Percentiles rank a stretch among this genome's conserved stretches.
Evolutionary conservation across 2,113 vertebrate species (phyloP).

Genomic region (Odocoileus hemionus): DNA sequence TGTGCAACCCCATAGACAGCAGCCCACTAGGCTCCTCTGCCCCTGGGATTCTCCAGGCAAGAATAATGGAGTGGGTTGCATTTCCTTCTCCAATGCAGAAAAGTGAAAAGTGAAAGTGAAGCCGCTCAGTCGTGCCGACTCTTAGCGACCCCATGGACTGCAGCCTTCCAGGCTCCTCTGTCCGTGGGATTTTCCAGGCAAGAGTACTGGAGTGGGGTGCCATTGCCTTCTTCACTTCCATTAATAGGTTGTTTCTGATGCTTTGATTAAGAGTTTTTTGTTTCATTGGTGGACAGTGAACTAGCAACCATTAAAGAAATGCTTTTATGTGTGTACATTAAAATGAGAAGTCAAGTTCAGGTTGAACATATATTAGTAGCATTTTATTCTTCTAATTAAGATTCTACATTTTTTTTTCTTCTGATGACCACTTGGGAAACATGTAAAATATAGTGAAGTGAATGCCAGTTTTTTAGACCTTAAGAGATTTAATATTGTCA

Average conservation of each 20-base stretch:
- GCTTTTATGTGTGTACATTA: background rate
- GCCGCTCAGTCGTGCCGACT: fast-evolving
- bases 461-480: background rate
- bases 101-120: background rate
- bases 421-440: background rate
- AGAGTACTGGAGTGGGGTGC: background rate
- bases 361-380: background rate
- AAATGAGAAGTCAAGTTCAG: background rate
- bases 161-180: background rate
- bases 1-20: background rate
- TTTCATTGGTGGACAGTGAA: background rate
- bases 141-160: background rate
- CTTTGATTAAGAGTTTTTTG: background rate
- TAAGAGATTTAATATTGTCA: background rate
- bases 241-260: background rate
- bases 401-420: background rate
- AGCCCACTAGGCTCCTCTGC: background rate
- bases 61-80: background rate
- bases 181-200: background rate
- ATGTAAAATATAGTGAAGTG: background rate
- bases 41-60: background rate
- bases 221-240: background rate
- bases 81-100: background rate
- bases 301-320: background rate
- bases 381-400: conserved; percentile 3